A percentile compares a stretch with the other conserved stretches of the same genome.
Evolutionary conservation across 2,113 vertebrate species (phyloP).

Genomic region (Pelecanoides urinatrix): DNA sequence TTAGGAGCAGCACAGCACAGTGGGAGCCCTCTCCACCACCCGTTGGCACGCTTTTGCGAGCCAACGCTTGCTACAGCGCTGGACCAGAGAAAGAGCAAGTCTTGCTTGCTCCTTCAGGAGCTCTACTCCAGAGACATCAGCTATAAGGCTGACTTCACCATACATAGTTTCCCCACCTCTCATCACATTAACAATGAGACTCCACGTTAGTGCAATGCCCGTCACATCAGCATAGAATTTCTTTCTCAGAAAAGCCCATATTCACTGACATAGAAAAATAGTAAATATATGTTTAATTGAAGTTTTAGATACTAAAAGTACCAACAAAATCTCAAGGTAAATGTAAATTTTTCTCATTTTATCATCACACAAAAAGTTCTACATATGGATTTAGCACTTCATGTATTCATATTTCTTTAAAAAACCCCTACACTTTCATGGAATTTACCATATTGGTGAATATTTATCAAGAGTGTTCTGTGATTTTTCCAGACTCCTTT

Average conservation of each 20-base stretch:
- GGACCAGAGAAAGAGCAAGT: too few species aligned
- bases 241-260: neutral
- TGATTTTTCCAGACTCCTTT: constrained; percentile 20
- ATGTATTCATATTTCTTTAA: neutral
- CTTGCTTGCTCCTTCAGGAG: neutral
- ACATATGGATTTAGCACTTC: neutral
- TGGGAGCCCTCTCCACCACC: neutral
- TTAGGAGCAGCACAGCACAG: neutral
- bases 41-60: rapidly evolving
- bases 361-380: neutral
- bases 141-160: neutral
- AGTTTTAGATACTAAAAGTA: neutral
- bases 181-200: neutral
- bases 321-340: neutral
- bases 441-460: constrained; percentile 26
- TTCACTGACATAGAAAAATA: neutral
- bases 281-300: neutral
- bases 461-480: constrained; percentile 50
- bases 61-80: neutral
- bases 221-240: neutral
- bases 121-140: neutral
- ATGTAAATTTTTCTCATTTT: neutral
- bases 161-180: neutral
- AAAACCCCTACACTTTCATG: neutral
- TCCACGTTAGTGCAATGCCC: neutral